Evolutionary conservation across 2,888 invertebrate species (phyloP).

Genomic region (Drosophila acutilabella): DNA sequence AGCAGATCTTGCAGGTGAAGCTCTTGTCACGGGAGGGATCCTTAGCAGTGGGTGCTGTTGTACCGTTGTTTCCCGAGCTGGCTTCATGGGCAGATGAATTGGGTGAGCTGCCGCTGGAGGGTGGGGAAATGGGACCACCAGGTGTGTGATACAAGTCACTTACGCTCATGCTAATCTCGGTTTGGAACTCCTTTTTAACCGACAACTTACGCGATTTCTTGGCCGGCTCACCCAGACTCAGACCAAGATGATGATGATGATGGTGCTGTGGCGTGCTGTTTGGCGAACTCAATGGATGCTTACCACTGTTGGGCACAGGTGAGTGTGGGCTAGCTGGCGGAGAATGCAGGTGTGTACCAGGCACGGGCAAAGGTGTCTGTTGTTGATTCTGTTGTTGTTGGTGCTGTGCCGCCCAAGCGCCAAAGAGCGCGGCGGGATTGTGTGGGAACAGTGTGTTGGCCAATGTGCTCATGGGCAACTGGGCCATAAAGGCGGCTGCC

Average conservation of each 20-base stretch:
- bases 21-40: constrained; percentile 90
- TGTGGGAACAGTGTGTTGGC: constrained; percentile 84
- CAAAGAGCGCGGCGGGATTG: constrained; percentile 84
- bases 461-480: constrained; percentile 83
- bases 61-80: constrained; percentile 1
- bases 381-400: constrained; percentile 68
- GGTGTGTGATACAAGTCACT: constrained; percentile 80
- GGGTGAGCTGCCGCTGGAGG: constrained; percentile 87
- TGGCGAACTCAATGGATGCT: constrained; percentile 72
- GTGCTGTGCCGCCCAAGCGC: constrained; percentile 80
- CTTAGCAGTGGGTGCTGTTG: constrained; percentile 68
- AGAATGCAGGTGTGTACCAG: constrained; percentile 79
- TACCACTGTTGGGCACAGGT: constrained; percentile 67
- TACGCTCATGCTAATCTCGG: constrained; percentile 82
- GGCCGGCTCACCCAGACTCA: constrained; percentile 71
- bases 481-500: constrained; percentile 85
- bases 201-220: constrained; percentile 83
- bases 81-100: constrained; percentile 82
- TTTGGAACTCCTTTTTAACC: constrained; percentile 83
- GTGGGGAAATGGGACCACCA: constrained; percentile 86
- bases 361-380: constrained; percentile 48
- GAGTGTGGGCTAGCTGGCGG: constrained; percentile 84
- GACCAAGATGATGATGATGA: constrained; percentile 27
- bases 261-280: constrained; percentile 66
- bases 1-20: constrained; percentile 95